A percentile compares a stretch with the other conserved stretches of the same genome.
Conservation (phyloP, 2,113 vertebrate genomes). For the Tympanuchus pallidicinctus region DNA sequence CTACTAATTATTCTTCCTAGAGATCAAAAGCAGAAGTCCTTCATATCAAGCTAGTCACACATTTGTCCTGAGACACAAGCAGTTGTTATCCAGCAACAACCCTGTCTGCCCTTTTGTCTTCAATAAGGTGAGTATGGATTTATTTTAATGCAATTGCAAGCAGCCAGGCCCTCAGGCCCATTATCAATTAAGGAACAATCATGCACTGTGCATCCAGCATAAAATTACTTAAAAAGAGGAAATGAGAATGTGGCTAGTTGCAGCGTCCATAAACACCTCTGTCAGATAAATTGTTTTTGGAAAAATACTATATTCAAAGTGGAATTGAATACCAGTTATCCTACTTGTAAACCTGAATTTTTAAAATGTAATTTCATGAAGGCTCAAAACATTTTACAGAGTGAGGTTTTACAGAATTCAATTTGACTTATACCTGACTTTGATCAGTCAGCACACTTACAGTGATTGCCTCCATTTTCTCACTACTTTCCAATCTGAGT, state of each 20-base stretch:
- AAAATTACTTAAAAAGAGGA: neutral
- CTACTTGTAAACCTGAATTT: conserved; percentile 11
- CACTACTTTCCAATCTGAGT: neutral
- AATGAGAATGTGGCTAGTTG: neutral
- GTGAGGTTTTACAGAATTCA: conserved; percentile 6
- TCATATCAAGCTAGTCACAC: neutral
- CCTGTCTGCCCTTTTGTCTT: neutral
- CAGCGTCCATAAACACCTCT: neutral
- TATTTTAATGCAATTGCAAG: neutral
- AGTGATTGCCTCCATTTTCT: neutral
- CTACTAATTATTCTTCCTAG: neutral
- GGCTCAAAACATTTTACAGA: neutral
- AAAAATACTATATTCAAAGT: neutral
- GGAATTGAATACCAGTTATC: neutral
- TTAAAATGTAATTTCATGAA: conserved; percentile 35
- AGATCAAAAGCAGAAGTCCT: neutral
- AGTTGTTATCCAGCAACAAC: neutral
- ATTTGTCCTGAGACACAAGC: neutral
- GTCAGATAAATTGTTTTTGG: conserved; percentile 14
- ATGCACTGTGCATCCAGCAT: neutral
- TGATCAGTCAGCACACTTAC: neutral
- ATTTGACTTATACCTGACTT: conserved; percentile 2
- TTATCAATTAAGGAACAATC: neutral
- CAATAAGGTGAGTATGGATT: neutral
- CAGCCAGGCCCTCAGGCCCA: neutral